phyloP scores from a whole-genome alignment of 2,113 vertebrate species.

The Pelvicachromis taeniatus region DNA sequence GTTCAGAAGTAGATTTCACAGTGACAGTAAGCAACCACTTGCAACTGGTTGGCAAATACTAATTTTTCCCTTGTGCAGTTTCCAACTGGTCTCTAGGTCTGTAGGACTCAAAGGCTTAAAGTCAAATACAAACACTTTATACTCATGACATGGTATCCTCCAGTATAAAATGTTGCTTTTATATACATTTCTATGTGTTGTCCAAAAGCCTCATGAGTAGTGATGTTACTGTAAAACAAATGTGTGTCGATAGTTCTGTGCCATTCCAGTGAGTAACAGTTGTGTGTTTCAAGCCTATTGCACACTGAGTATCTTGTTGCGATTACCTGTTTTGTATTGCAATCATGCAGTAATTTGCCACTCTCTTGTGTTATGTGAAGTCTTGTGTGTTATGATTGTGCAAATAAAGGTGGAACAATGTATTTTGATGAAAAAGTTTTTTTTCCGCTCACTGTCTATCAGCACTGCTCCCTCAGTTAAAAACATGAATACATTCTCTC shows the following conservation, averaged over 20 bases:
- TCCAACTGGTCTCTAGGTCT: neutral
- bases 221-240: neutral
- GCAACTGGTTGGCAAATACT: neutral
- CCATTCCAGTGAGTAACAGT: neutral
- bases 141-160: neutral
- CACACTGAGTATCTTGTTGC: neutral
- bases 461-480: neutral
- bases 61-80: neutral
- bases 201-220: neutral
- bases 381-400: neutral
- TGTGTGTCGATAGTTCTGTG: neutral
- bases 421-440: neutral
- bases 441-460: neutral
- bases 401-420: conserved; percentile 9
- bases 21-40: neutral
- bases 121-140: neutral
- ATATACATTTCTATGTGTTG: neutral
- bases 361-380: neutral
- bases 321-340: neutral
- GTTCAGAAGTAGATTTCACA: neutral
- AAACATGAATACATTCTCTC: neutral
- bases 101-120: neutral
- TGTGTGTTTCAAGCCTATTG: neutral
- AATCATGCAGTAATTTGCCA: neutral
- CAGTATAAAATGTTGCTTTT: neutral